Percentiles rank a stretch among this genome's conserved stretches.
These are phyloP conservation scores for Limnephilus auricula DNA, from an alignment of 2,888 invertebrate species.

Conservation along the genomic window DNA sequence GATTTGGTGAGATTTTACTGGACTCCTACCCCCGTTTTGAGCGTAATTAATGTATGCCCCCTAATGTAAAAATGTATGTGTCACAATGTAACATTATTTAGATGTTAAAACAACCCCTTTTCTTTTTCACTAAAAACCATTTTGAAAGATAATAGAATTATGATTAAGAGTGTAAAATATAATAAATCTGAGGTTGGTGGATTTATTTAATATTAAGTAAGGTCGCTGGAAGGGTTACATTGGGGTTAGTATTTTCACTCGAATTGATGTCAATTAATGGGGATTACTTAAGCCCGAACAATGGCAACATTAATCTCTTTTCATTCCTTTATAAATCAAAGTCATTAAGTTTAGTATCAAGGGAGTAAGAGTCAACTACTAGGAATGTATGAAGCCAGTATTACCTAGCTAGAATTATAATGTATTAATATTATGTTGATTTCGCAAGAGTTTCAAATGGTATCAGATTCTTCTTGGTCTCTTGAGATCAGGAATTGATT, in stretches of 20 bases:
- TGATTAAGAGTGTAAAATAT: neutral
- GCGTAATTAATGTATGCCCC: too few species aligned
- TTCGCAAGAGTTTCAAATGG: neutral
- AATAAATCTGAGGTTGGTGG: neutral
- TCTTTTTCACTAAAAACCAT: neutral
- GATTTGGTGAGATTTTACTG: too few species aligned
- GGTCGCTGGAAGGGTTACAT: neutral
- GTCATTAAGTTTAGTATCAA: neutral
- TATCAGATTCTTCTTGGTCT: neutral
- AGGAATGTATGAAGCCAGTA: neutral
- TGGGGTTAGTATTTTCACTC: neutral
- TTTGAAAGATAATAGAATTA: neutral
- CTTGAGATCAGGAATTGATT: neutral
- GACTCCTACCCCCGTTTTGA: too few species aligned
- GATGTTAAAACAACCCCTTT: neutral
- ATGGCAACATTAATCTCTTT: conserved; percentile 4
- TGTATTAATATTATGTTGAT: neutral
- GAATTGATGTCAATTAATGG: conserved; percentile 28
- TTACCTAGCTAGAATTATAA: too few species aligned
- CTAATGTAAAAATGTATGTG: too few species aligned
- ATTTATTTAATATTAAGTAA: neutral
- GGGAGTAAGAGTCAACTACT: neutral
- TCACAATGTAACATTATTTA: neutral
- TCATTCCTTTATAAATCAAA: conserved; percentile 6
- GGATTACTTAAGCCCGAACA: conserved; percentile 1